These are phyloP conservation scores for Etheostoma cragini DNA, from an alignment of 2,113 vertebrate genomes.

Conservation along the genomic window DNA sequence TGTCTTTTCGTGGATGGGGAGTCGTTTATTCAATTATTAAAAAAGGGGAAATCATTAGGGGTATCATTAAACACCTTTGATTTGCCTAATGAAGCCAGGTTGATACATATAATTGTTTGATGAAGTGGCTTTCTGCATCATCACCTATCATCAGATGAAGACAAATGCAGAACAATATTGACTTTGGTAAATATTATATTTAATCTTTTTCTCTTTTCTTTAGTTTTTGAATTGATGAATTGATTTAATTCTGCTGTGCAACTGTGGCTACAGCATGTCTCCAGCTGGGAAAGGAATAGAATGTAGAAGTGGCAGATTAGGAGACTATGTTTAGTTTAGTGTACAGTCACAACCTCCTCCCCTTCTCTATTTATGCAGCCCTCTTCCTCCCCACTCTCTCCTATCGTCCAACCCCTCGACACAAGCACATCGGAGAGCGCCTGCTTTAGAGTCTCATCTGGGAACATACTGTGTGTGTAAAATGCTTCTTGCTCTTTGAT, in stretches of 20 bases:
- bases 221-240: constrained; percentile 11
- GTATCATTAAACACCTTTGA: constrained; percentile 21
- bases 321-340: constrained; percentile 41
- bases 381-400: constrained; percentile 48
- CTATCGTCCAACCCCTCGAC: constrained; percentile 39
- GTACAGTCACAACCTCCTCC: constrained; percentile 47
- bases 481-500: background rate
- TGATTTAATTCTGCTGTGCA: background rate
- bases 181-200: constrained; percentile 20
- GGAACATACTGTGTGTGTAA: constrained; percentile 28
- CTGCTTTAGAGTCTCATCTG: constrained; percentile 33
- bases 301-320: constrained; percentile 61
- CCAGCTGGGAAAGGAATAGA: constrained; percentile 47
- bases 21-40: constrained; percentile 4
- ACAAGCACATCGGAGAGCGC: constrained; percentile 55
- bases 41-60: constrained; percentile 12
- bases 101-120: constrained; percentile 11
- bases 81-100: constrained; percentile 33
- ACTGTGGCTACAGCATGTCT: constrained; percentile 24
- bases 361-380: constrained; percentile 57
- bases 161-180: constrained; percentile 4
- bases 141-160: background rate
- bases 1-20: background rate
- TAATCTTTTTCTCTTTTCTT: background rate
- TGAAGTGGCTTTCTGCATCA: background rate